A percentile compares a stretch with the other conserved stretches of the same genome.
Evolutionary conservation across 2,888 invertebrate species (phyloP).

Genomic region (Myathropa florea): DNA sequence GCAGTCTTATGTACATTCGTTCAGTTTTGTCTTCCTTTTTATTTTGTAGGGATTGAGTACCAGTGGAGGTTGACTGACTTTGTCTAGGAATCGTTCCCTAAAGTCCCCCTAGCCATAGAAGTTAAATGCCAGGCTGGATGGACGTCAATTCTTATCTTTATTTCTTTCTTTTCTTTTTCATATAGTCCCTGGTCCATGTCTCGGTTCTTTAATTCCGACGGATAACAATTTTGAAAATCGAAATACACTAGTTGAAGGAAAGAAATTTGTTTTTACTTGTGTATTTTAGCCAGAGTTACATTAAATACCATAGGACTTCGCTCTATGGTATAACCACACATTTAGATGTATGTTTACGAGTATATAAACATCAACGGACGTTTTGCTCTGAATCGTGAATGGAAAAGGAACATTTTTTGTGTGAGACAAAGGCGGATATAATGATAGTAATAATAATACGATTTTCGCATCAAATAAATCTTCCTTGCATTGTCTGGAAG

Average conservation of each 20-base stretch:
- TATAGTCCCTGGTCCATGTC: not conserved
- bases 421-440: too few species aligned
- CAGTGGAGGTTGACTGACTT: not conserved
- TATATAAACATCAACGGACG: too few species aligned
- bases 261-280: not conserved
- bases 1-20: conserved; percentile 1
- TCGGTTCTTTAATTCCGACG: conserved; percentile 17
- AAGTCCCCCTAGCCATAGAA: conserved; percentile 21
- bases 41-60: not conserved
- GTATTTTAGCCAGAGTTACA: not conserved
- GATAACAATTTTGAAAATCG: conserved; percentile 42
- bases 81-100: not conserved
- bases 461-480: too few species aligned
- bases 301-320: not conserved
- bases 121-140: conserved; percentile 42
- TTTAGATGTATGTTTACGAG: not conserved
- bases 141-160: conserved; percentile 50
- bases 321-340: not conserved
- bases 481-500: too few species aligned
- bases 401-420: too few species aligned
- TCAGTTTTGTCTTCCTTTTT: not conserved
- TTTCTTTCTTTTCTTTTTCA: not conserved
- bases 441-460: too few species aligned
- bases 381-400: too few species aligned
- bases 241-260: not conserved